phyloP scores from a whole-genome alignment of 2,113 vertebrate genomes.

The Gila orcuttii region DNA sequence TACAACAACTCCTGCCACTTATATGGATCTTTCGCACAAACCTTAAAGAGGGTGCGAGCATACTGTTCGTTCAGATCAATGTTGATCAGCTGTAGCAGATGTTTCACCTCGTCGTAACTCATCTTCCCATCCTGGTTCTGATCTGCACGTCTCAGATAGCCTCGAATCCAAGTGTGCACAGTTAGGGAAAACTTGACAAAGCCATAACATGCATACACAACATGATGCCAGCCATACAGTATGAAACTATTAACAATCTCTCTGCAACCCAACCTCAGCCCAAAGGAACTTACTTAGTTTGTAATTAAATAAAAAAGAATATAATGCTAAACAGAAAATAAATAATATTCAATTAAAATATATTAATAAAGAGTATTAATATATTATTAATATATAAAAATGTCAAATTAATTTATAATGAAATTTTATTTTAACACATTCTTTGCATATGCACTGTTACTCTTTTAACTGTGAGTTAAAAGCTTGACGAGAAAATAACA shows the following conservation, averaged over 20 bases:
- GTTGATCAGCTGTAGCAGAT: constrained; percentile 92
- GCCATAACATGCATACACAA: background rate
- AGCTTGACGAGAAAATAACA: too few relatives aligned
- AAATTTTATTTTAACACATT: too few relatives aligned
- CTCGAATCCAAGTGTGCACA: constrained; percentile 83
- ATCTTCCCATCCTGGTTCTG: constrained; percentile 93
- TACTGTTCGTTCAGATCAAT: constrained; percentile 91
- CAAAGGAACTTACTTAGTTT: too few relatives aligned
- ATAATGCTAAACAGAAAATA: background rate
- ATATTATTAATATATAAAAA: too few relatives aligned
- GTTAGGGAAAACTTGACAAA: constrained; percentile 66
- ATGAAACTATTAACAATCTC: background rate
- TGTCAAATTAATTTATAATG: too few relatives aligned
- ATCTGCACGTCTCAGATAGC: constrained; percentile 88
- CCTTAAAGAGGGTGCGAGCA: constrained; percentile 89
- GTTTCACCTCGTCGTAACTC: constrained; percentile 91
- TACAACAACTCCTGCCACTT: background rate
- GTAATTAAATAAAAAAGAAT: background rate
- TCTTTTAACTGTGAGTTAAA: too few relatives aligned
- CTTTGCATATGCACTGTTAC: too few relatives aligned
- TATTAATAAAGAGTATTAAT: too few relatives aligned
- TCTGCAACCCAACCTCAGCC: too few relatives aligned
- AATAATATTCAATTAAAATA: too few relatives aligned
- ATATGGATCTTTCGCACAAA: constrained; percentile 54
- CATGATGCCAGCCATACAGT: background rate